phyloP scores from a whole-genome alignment of 2,797 vertebrate genomes.

The Miichthys miiuy region DNA sequence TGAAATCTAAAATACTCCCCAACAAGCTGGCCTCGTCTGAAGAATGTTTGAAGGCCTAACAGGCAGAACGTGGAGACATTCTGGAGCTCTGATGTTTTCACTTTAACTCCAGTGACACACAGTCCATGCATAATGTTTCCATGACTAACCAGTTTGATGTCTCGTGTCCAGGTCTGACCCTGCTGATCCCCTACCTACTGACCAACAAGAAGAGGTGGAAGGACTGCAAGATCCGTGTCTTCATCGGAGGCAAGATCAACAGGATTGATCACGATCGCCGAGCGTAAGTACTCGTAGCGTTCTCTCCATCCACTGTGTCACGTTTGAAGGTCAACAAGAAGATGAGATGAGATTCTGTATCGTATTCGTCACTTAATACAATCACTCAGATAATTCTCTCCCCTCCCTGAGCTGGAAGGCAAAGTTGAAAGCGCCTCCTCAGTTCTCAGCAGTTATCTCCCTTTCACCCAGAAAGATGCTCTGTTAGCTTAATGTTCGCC shows the following conservation, averaged over 20 bases:
- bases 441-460: too few species aligned
- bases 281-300: constrained; percentile 87
- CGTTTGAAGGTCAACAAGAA: neutral
- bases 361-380: too few species aligned
- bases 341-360: neutral
- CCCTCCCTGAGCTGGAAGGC: too few species aligned
- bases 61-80: too few species aligned
- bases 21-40: too few species aligned
- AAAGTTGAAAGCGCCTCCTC: too few species aligned
- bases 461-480: too few species aligned
- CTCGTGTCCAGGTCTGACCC: constrained; percentile 88
- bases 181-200: constrained; percentile 96
- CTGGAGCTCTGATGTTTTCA: neutral
- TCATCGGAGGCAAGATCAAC: constrained; percentile 99
- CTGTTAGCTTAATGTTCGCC: too few species aligned
- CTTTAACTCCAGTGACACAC: neutral
- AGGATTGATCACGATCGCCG: constrained; percentile 97
- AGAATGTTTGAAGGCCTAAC: too few species aligned
- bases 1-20: too few species aligned
- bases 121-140: neutral
- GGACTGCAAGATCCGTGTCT: constrained; percentile 97
- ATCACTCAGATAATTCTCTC: too few species aligned
- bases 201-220: constrained; percentile 99
- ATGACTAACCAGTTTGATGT: neutral
- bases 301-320: too few species aligned